Conservation (phyloP, 2,113 vertebrate genomes). For the Saccopteryx leptura region DNA sequence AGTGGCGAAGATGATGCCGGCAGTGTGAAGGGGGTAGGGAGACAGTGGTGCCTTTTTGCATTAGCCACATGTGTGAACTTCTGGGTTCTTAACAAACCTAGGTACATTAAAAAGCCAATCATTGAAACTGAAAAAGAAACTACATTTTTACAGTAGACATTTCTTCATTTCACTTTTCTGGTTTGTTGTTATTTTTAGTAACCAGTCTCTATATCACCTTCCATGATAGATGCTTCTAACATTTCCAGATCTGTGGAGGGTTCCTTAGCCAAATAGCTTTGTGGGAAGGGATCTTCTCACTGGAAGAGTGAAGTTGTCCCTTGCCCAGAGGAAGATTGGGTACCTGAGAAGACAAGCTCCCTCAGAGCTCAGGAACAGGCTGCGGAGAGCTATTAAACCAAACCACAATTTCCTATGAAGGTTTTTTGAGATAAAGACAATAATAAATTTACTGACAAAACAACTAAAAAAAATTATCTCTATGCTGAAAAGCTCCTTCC, state of each 20-base stretch:
- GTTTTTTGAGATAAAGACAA: not conserved
- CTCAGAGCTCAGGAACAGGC: not conserved
- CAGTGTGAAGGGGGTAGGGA: not conserved
- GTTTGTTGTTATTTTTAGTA: conserved; percentile 5
- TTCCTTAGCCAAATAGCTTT: not conserved
- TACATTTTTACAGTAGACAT: not conserved
- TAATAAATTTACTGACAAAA: not conserved
- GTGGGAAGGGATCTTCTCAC: not conserved
- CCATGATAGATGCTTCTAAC: not conserved
- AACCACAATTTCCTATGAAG: not conserved
- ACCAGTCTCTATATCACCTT: not conserved
- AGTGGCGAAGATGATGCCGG: not conserved
- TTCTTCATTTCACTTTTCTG: conserved; percentile 14
- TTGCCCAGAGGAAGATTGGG: not conserved
- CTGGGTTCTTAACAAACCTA: not conserved
- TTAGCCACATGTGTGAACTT: not conserved
- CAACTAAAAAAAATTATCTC: not conserved
- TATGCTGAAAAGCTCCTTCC: not conserved
- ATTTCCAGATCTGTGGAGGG: not conserved
- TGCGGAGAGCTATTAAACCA: not conserved
- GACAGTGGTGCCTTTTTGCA: not conserved
- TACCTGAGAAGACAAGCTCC: not conserved
- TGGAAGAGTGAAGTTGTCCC: not conserved
- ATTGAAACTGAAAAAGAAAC: not conserved
- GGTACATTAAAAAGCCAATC: not conserved